Conservation (phyloP, 2,888 invertebrate genomes). For the Bhutanitis thaidina region DNA sequence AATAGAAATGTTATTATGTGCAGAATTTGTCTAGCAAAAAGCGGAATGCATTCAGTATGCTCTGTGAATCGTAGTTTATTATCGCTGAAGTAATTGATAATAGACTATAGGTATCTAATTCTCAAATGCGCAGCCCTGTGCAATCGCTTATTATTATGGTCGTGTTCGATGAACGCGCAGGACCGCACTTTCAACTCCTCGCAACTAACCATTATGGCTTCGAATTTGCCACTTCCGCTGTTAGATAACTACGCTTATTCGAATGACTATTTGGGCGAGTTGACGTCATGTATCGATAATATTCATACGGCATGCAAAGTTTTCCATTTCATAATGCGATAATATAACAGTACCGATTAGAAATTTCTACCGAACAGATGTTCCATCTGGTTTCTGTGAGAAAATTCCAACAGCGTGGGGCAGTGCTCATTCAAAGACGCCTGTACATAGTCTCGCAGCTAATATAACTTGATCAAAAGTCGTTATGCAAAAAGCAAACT, state of each 20-base stretch:
- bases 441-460: no score
- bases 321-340: conserved; percentile 12
- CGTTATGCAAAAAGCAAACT: no score
- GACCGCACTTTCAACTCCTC: conserved; percentile 29
- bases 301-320: conserved; percentile 18
- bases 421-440: no score
- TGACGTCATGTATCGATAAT: conserved; percentile 29
- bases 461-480: no score
- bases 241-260: conserved; percentile 30
- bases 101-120: no score
- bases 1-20: no score
- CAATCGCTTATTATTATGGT: conserved; percentile 22
- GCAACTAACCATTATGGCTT: conserved; percentile 26
- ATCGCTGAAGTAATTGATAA: no score
- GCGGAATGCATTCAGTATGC: no score
- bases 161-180: conserved; percentile 23
- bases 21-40: no score
- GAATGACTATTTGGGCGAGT: conserved; percentile 31
- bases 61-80: no score
- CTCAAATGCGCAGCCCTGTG: not conserved
- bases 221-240: conserved; percentile 41
- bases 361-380: conserved; percentile 6
- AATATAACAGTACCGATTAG: conserved; percentile 1
- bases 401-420: not conserved
- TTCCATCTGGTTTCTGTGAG: not conserved